These are phyloP conservation scores for Cacatua alba DNA, from an alignment of 2,113 vertebrate genomes.

Conservation along the genomic window DNA sequence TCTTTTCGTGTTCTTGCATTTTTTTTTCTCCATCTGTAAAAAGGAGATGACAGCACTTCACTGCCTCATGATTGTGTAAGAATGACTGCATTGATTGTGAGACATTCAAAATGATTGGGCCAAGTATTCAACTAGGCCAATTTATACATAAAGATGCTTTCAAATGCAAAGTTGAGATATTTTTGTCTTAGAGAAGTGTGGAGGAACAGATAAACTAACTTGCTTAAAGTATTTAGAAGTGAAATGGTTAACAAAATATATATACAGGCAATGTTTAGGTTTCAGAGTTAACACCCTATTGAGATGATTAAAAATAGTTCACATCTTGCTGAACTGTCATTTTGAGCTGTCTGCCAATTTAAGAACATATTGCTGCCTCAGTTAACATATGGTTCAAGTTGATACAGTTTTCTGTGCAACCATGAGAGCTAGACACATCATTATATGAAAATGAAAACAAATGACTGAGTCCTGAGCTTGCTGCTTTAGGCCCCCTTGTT, in stretches of 20 bases:
- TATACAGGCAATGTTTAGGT: conserved; percentile 46
- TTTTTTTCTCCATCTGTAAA: not conserved
- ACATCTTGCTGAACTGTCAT: conserved; percentile 68
- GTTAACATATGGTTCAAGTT: conserved; percentile 70
- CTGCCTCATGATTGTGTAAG: not conserved
- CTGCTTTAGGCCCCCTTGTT: conserved; percentile 9
- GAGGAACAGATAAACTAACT: not conserved
- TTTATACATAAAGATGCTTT: not conserved
- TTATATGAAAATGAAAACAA: conserved; percentile 72
- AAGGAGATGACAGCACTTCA: conserved; percentile 30
- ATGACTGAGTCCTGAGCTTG: conserved; percentile 39
- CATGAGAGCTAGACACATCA: conserved; percentile 71
- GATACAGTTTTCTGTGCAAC: conserved; percentile 64
- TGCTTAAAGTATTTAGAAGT: not conserved
- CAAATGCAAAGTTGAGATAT: not conserved
- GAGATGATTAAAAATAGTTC: conserved; percentile 70
- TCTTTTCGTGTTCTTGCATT: not conserved
- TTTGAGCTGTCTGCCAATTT: conserved; percentile 68
- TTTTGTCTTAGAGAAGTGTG: not conserved
- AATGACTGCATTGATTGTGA: conserved; percentile 24
- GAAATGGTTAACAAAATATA: conserved; percentile 57
- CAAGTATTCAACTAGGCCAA: not conserved
- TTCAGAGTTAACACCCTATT: conserved; percentile 66
- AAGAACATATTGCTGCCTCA: conserved; percentile 71
- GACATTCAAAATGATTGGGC: not conserved